phyloP scores from a whole-genome alignment of 2,113 vertebrate species.

The Telmatochromis sp. region DNA sequence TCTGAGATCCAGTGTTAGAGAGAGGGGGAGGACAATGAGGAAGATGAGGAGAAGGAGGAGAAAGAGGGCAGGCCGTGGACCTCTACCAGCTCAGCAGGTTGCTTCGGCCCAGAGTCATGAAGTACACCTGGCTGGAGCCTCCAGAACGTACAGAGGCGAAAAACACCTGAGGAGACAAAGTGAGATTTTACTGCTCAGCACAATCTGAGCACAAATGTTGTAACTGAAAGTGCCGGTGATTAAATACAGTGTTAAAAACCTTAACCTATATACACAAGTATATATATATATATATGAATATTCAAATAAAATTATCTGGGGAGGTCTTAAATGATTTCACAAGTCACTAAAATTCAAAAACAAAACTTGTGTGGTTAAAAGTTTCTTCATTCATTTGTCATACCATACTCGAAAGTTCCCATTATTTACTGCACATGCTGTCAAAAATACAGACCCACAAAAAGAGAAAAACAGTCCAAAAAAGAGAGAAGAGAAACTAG shows the following conservation, averaged over 20 bases:
- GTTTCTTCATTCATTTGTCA: not conserved
- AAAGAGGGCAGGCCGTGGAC: slow-evolving; percentile 17
- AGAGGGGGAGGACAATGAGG: slow-evolving; percentile 27
- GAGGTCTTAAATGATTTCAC: not conserved
- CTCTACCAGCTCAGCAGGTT: slow-evolving; percentile 98
- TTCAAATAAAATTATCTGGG: not conserved
- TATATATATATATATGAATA: not conserved
- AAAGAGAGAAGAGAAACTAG: not conserved
- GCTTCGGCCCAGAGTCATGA: slow-evolving; percentile 97
- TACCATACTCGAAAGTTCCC: not conserved
- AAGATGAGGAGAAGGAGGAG: slow-evolving; percentile 4
- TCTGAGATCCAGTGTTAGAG: slow-evolving; percentile 67
- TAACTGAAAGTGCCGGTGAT: not conserved
- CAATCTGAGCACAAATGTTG: not conserved
- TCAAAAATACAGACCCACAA: not conserved
- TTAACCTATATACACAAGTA: not conserved
- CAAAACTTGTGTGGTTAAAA: not conserved
- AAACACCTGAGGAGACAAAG: slow-evolving; percentile 79
- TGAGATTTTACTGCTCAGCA: not conserved
- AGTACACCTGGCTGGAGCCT: slow-evolving; percentile 98
- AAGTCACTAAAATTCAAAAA: not conserved
- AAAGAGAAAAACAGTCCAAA: not conserved
- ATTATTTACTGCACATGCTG: not conserved
- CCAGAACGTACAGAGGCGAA: slow-evolving; percentile 96
- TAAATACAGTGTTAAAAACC: not conserved